Base-by-base conservation (phyloP, 2,888 invertebrate genomes). In the Caenorhabditis sp. region DNA sequence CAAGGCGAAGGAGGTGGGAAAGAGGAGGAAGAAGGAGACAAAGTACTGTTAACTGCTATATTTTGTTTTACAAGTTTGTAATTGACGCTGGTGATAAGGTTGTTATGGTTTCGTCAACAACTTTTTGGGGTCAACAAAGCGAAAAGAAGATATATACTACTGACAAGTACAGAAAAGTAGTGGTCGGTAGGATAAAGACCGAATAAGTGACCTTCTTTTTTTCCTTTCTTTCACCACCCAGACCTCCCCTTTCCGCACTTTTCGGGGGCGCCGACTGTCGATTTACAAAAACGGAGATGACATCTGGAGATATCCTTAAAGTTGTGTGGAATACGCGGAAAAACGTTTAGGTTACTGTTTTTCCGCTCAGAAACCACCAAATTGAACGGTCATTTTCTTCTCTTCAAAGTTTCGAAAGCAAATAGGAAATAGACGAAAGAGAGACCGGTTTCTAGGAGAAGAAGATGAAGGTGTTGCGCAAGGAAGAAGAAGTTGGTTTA, bases 151-250 rank as follows among this genome's bases (percentile, higher is more conserved):
- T 35, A 13, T 35, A 3, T 35, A 35, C 35, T 13, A 35, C 9
- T 48, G 17, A 48, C 48, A 30, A 48, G 30, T 30, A 46, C 46
- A n/a, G n/a, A n/a, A 48, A 27, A 48, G 15, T 15, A 8, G 48
- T 8, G 27, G n/a, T 5, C 7, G n/a, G 46, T 26, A 27, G 48
- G 30, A 27, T 2, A 24, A 48, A 7, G n/a, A n/a, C n/a, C n/a
- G n/a, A 48, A 5, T 2, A 9, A 48, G 22, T 62, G 62, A 63
- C 62, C 62, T 63, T 63, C 62, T 63, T 63, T 45, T 26, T 41
- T 26, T 27, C 26, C 20, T 30, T 56, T 20, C 11, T 30, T 1
- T 30, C 7, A 15, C 11, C 27, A 20, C 50, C 20, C 15, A n/a
- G n/a, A n/a, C 22, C 15, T 30, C 7, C 13, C 20, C 35, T 45